Conservation (phyloP, 2,888 invertebrate species). For the Philereme vetulata region DNA sequence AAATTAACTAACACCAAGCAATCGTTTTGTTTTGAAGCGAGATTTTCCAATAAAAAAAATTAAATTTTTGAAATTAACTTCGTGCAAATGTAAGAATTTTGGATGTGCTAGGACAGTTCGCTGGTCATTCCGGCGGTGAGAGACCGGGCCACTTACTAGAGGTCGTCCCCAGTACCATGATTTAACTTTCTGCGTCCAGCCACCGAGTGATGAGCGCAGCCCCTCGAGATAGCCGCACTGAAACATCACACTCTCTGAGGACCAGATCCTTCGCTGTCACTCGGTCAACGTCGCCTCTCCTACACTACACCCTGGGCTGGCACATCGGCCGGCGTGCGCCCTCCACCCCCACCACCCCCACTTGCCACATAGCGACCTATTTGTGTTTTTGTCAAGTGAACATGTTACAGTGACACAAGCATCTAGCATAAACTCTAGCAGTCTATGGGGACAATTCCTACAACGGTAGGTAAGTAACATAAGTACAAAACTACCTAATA, state of each 20-base stretch:
- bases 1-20: conserved; percentile 76
- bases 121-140: conserved; percentile 70
- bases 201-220: conserved; percentile 96
- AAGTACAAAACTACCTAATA: conserved; percentile 24
- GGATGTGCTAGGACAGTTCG: conserved; percentile 80
- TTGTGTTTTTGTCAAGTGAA: conserved; percentile 57
- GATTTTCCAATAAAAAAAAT: conserved; percentile 66
- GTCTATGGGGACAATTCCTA: conserved; percentile 51
- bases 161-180: conserved; percentile 99
- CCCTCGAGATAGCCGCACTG: conserved; percentile 97
- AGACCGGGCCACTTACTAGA: conserved; percentile 92
- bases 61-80: conserved; percentile 57
- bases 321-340: conserved; percentile 12
- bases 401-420: conserved; percentile 62
- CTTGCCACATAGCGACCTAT: conserved; percentile 43
- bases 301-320: conserved; percentile 32
- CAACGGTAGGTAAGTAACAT: conserved; percentile 23
- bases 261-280: conserved; percentile 62
- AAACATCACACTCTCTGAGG: conserved; percentile 85
- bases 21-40: conserved; percentile 74
- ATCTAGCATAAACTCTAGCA: conserved; percentile 59
- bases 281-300: conserved; percentile 41
- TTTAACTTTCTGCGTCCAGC: conserved; percentile 98
- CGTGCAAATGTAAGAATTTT: conserved; percentile 79
- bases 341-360: conserved; percentile 11